These are phyloP conservation scores for Drosophila cognata DNA, from an alignment of 2,888 invertebrate genomes.

Conservation along the genomic window DNA sequence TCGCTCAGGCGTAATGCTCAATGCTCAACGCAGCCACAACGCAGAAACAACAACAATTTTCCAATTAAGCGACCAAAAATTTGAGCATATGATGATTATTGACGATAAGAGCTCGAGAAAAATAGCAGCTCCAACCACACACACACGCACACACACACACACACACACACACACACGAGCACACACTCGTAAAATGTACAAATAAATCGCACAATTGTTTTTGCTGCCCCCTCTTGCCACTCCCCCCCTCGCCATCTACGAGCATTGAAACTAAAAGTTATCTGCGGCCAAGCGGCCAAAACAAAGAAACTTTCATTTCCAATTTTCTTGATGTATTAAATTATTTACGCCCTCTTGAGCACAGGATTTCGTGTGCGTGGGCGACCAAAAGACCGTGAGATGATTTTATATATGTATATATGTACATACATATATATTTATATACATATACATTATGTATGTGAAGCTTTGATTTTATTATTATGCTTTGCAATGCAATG, in stretches of 20 bases:
- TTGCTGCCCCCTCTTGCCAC: neutral
- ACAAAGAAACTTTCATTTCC: slow-evolving; percentile 82
- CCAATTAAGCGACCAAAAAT: slow-evolving; percentile 84
- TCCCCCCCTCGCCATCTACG: slow-evolving; percentile 10
- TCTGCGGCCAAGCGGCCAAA: slow-evolving; percentile 73
- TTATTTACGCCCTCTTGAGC: slow-evolving; percentile 83
- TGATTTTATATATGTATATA: slow-evolving; percentile 14
- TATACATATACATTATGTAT: no score
- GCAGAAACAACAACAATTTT: slow-evolving; percentile 83
- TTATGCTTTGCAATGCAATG: slow-evolving; percentile 37
- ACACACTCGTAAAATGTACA: slow-evolving; percentile 70
- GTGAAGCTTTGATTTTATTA: slow-evolving; percentile 43
- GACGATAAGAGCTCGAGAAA: slow-evolving; percentile 67
- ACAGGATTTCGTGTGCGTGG: slow-evolving; percentile 68
- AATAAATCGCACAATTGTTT: slow-evolving; percentile 78
- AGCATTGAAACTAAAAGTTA: slow-evolving; percentile 78
- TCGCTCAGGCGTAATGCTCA: slow-evolving; percentile 72
- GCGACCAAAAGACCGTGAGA: slow-evolving; percentile 28
- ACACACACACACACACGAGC: neutral
- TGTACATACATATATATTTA: neutral
- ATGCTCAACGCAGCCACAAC: slow-evolving; percentile 49
- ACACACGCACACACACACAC: neutral
- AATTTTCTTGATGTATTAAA: slow-evolving; percentile 83
- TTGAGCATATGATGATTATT: slow-evolving; percentile 83
- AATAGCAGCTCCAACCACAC: slow-evolving; percentile 15